Base-by-base conservation (phyloP, 2,113 vertebrate genomes). In the Indicator indicator region DNA sequence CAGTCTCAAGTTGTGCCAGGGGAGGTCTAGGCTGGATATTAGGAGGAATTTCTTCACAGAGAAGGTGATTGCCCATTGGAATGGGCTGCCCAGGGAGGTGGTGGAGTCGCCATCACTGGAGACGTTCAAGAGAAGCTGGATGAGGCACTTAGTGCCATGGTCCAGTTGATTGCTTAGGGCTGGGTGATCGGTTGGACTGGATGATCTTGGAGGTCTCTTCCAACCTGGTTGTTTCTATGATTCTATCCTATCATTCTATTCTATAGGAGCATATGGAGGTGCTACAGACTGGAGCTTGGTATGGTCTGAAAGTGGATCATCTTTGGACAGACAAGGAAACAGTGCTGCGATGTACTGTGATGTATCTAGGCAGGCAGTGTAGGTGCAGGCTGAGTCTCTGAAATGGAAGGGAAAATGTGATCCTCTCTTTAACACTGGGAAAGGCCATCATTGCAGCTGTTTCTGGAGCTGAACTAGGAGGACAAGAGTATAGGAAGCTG, bases 401-500 rank as follows among this genome's bases (percentile, higher is more conserved):
- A 38, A 33, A 2, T 7, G 18, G 12, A 83, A 83, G 6, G 42
- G 56, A 81, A 38, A 55, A 50, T 33, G 18, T 59, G 8, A 12
- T 14, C 20, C 14, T 14, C 9, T 33, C 40, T 54, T 54, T 24
- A 33, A 27, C 7, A 5, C n/a, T 63, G n/a, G 10, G 11, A 19
- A 28, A 58, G 15, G 9, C 33, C 40, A 21, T 4, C 12, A 6
- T 1, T 0, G 1, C 30, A 50, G 18, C 3, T 70, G 27, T 67
- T 82, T 5, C 4, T 63, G 59, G 8, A 60, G 32, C 9, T 59
- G 30, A 21, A 46, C 3, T 10, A 6, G 32, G 9, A 46, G 26
- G 21, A 11, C 1, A 10, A 28, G 13, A 4, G 2, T 50, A 15
- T 7, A 1, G 0, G 14, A 50, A 80, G 11, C 54, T 74, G 46